These are phyloP conservation scores for Drosophila yakuba DNA, from an alignment of 1,140 invertebrate species.

Conservation along the genomic window DNA sequence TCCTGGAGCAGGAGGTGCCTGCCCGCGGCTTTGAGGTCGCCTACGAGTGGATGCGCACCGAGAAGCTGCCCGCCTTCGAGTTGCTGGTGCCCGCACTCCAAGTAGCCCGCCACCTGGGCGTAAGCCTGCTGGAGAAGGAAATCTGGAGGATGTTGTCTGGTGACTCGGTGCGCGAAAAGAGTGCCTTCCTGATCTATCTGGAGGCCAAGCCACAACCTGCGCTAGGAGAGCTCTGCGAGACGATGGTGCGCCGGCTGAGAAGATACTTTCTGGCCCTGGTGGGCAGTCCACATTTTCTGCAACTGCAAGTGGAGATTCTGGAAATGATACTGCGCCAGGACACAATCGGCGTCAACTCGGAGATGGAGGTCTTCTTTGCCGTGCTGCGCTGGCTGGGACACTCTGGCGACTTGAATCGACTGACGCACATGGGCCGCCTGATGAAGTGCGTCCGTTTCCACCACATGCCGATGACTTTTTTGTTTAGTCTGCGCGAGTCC, in stretches of 20 bases:
- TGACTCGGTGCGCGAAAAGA: neutral
- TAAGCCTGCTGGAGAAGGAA: conserved; percentile 1
- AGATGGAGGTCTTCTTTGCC: conserved; percentile 47
- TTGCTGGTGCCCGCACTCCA: conserved; percentile 6
- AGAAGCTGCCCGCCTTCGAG: neutral
- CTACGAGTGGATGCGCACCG: conserved; percentile 38
- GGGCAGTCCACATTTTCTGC: conserved; percentile 10
- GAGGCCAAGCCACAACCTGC: neutral
- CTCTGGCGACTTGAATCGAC: neutral
- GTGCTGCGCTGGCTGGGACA: conserved; percentile 38
- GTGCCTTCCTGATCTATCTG: conserved; percentile 6
- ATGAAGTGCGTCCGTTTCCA: conserved; percentile 46
- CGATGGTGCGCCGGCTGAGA: conserved; percentile 9
- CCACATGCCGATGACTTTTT: conserved; percentile 19
- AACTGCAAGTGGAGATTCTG: neutral
- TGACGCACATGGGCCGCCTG: conserved; percentile 9
- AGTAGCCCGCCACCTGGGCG: conserved; percentile 4
- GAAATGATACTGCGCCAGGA: conserved; percentile 5
- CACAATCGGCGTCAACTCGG: conserved; percentile 41
- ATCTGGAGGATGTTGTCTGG: conserved; percentile 5
- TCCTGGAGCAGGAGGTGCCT: neutral
- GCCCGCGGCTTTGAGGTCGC: conserved; percentile 5
- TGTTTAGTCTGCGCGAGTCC: conserved; percentile 22
- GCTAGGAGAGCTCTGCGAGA: neutral
- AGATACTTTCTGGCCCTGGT: conserved; percentile 42